These are phyloP conservation scores for Turritopsis dohrnii DNA, from an alignment of 30 jellyfish, hydroid and myxozoan genomes.

Conservation along the genomic window DNA sequence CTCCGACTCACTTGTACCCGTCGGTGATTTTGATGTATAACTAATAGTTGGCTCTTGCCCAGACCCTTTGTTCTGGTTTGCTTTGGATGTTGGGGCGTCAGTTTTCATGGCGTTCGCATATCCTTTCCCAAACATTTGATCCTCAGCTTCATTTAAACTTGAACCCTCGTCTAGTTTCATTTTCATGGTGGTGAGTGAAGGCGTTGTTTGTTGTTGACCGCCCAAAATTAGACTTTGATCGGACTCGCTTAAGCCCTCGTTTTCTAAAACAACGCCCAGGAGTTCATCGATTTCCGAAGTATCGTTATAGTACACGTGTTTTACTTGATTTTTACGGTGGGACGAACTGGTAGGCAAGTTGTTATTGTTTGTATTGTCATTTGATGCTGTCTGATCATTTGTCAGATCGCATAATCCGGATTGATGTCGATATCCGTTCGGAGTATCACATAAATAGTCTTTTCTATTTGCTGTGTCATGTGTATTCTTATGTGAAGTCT, in stretches of 20 bases:
- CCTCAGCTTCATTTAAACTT: not conserved
- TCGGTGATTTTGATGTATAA: not conserved
- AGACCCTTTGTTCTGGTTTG: not conserved
- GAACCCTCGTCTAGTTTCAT: not conserved
- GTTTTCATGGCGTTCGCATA: not conserved
- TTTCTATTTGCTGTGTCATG: not conserved
- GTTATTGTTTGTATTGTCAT: not conserved
- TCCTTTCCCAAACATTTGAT: not conserved
- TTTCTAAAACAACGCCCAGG: conserved; percentile 2
- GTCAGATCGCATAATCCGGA: not conserved
- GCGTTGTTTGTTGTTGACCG: not conserved
- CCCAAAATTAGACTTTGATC: conserved; percentile 9
- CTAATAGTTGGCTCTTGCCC: not conserved
- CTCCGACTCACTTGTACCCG: not conserved
- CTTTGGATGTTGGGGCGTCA: not conserved
- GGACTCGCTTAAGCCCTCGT: not conserved
- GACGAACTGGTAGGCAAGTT: not conserved
- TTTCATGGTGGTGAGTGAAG: not conserved
- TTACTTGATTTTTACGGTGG: not conserved
- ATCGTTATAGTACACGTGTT: not conserved
- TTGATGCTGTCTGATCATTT: not conserved
- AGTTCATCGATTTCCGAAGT: conserved; percentile 2
- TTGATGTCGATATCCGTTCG: conserved; percentile 5
- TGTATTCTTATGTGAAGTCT: not conserved
- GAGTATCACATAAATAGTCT: conserved; percentile 8